Conservation (phyloP, 92 coral and sea anemone species). For the Paragorgia papillata region DNA sequence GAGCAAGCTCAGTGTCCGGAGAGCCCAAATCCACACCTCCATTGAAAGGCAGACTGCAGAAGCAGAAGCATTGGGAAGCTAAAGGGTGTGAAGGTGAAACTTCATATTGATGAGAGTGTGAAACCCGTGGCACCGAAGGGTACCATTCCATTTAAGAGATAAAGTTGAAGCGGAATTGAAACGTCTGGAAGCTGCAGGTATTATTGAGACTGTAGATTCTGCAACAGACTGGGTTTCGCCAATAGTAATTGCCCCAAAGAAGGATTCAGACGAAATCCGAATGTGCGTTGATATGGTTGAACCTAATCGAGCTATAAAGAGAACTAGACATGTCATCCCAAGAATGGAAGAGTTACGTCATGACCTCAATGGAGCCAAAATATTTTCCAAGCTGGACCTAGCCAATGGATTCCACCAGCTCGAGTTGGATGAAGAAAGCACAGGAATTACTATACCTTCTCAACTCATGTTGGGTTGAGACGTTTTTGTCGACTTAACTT, state of each 20-base stretch:
- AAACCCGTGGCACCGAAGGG: too few species aligned
- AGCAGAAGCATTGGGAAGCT: too few species aligned
- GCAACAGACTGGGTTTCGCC: slow-evolving; percentile 9
- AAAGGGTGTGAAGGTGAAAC: too few species aligned
- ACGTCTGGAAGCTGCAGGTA: slow-evolving; percentile 24
- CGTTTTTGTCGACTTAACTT: slow-evolving; percentile 6
- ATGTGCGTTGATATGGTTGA: slow-evolving; percentile 16
- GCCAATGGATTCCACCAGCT: slow-evolving; percentile 40
- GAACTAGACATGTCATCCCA: slow-evolving; percentile 21
- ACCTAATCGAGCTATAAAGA: slow-evolving; percentile 28
- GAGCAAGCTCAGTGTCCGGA: too few species aligned
- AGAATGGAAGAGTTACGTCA: slow-evolving; percentile 6
- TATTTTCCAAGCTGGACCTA: slow-evolving; percentile 11
- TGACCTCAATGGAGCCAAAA: slow-evolving; percentile 12
- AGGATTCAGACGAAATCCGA: slow-evolving; percentile 9
- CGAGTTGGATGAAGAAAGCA: slow-evolving; percentile 38
- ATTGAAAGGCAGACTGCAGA: too few species aligned
- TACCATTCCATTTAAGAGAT: too few species aligned
- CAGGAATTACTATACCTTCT: slow-evolving; percentile 21
- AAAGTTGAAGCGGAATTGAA: too few species aligned
- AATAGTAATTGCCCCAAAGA: slow-evolving; percentile 16
- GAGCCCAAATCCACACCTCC: too few species aligned
- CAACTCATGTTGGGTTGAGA: slow-evolving; percentile 27
- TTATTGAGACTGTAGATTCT: slow-evolving; percentile 1
- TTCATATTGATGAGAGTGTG: too few species aligned